A percentile compares a stretch with the other conserved stretches of the same genome.
Evolutionary conservation across 2,113 vertebrate genomes (phyloP).

Genomic region (Alligator sinensis): DNA sequence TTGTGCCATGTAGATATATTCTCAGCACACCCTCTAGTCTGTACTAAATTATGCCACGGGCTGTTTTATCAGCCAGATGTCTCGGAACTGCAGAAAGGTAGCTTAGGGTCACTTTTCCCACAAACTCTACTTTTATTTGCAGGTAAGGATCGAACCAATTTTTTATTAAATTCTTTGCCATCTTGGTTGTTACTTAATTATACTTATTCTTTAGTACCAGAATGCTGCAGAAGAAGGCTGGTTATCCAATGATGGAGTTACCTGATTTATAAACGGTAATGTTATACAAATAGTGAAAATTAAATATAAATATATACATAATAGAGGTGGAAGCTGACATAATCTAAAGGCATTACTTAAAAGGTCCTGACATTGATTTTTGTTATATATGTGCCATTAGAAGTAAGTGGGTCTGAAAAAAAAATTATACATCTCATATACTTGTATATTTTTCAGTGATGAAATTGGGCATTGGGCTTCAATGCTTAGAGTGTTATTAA

Average conservation of each 20-base stretch:
- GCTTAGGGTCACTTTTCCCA: background rate
- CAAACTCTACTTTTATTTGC: background rate
- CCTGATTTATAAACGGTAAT: background rate
- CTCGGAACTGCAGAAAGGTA: background rate
- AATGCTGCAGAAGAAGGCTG: background rate
- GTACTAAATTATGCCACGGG: background rate
- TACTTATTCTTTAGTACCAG: background rate
- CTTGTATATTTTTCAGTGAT: conserved; percentile 35
- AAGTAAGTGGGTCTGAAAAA: conserved; percentile 51
- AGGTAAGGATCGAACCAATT: background rate
- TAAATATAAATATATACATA: conserved; percentile 6
- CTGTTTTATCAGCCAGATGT: background rate
- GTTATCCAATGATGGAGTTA: background rate
- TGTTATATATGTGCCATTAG: conserved; percentile 31
- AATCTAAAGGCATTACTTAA: conserved; percentile 2
- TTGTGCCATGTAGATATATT: too few species aligned
- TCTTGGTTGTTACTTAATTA: background rate
- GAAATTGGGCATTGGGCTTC: conserved; percentile 27
- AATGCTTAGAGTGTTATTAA: conserved; percentile 30
- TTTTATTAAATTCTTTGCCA: background rate
- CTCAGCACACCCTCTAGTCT: background rate
- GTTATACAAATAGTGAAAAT: background rate
- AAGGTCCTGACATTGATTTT: conserved; percentile 54
- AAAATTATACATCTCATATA: conserved; percentile 14
- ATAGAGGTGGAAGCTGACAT: conserved; percentile 1